Base-by-base conservation (phyloP, 2,113 vertebrate genomes). In the Ptilonorhynchus violaceus region DNA sequence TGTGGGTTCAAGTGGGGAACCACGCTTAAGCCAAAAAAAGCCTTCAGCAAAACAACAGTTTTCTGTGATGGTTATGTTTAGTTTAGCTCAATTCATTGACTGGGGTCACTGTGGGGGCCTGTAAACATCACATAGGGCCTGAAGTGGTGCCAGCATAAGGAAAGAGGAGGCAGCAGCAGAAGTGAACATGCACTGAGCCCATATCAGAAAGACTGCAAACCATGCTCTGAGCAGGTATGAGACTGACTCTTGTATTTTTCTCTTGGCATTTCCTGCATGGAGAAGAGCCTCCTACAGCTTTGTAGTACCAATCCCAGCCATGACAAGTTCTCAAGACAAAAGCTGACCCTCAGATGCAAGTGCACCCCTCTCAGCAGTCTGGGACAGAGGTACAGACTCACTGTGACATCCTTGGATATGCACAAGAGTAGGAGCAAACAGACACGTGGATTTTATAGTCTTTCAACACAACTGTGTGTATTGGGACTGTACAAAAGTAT, bases 321-420 rank as follows among this genome's bases (percentile, higher is more conserved):
- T 0, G 4, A 41, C 41, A 59, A 47, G 10, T 5, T 49, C 37
- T 33, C 66, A 41, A 37, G 37, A 15, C 5, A 76, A 31, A 60
- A 85, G 35, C 17, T 31, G 41, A 23, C 15, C 35, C 44, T 52
- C 35, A 35, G 37, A 41, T 30, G 21, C 1, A 4, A 77, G 27
- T 4, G 31, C 7, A 49, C 7, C 15, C 31, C 82, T 52, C 31
- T 67, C 55, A 44, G n/a, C 1, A 2, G n/a, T 33, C 42, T 42
- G 75, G 47, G 33, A 46, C 0, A 0, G 2, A 30, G 55, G 22
- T 3, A 31, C 42, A 56, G 21, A 11, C 50, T 41, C 69, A 52
- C 23, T 1, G 0, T 1, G 13, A 41, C 3, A 8, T 9, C 35
- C 77, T 64, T 13, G 7, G 42, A 13, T n/a, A 13, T 0, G 2